phyloP scores from a whole-genome alignment of 2,113 vertebrate species.

The Mustelus asterias region DNA sequence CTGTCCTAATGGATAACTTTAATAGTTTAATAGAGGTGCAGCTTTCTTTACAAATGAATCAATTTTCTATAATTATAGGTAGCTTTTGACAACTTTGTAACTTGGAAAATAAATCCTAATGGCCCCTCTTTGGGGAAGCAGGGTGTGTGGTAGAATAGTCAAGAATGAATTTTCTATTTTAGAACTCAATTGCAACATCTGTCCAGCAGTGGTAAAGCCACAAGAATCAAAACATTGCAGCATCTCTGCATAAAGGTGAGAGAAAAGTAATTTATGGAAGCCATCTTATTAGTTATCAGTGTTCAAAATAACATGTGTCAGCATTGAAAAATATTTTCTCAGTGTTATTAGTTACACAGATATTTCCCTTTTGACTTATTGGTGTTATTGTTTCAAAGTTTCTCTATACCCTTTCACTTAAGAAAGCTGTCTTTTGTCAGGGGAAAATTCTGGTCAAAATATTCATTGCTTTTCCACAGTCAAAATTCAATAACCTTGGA shows the following conservation, averaged over 20 bases:
- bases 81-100: conserved; percentile 8
- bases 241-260: not conserved
- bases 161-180: not conserved
- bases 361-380: not conserved
- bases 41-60: not conserved
- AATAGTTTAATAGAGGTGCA: not conserved
- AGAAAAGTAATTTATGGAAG: not conserved
- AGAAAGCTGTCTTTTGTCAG: conserved; percentile 8
- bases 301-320: not conserved
- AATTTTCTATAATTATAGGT: not conserved
- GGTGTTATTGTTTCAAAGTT: not conserved
- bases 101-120: not conserved
- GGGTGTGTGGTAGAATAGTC: not conserved
- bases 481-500: conserved; percentile 38
- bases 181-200: not conserved
- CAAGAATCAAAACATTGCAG: not conserved
- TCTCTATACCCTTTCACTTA: not conserved
- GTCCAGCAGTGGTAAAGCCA: not conserved
- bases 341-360: not conserved
- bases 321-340: not conserved
- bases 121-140: not conserved
- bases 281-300: not conserved
- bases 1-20: not conserved
- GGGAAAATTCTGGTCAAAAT: conserved; percentile 8
- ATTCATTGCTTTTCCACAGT: conserved; percentile 25